These are phyloP conservation scores for Fratercula arctica DNA, from an alignment of 2,797 vertebrate genomes.

Conservation along the genomic window DNA sequence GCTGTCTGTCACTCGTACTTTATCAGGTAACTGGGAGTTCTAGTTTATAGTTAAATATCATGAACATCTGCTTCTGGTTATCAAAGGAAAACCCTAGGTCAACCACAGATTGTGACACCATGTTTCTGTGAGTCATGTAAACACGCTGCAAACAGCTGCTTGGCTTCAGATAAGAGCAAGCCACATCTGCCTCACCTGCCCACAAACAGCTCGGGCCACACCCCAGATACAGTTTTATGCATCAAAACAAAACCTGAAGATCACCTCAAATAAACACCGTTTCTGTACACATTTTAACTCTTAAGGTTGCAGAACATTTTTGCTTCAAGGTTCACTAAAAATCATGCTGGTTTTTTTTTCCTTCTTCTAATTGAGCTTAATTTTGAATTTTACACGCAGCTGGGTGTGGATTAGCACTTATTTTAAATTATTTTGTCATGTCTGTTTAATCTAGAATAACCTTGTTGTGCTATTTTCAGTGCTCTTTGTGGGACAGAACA, in stretches of 20 bases:
- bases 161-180: neutral
- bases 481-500: neutral
- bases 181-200: neutral
- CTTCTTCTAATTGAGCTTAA: neutral
- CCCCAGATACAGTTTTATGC: neutral
- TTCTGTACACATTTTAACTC: neutral
- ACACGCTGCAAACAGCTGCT: neutral
- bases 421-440: neutral
- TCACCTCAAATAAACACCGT: neutral
- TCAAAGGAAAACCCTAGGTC: neutral
- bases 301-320: neutral
- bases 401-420: neutral
- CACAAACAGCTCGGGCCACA: neutral
- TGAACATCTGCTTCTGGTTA: neutral
- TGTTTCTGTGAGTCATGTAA: neutral
- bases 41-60: neutral
- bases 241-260: neutral
- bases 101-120: neutral
- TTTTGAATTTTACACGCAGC: neutral
- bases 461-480: neutral
- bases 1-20: neutral
- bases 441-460: neutral
- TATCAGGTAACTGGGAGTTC: neutral
- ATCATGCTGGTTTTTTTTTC: accelerated
- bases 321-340: neutral